Percentiles rank a stretch among this genome's conserved stretches.
Evolutionary conservation across 2,113 vertebrate species (phyloP).

Genomic region (Pedetes capensis): DNA sequence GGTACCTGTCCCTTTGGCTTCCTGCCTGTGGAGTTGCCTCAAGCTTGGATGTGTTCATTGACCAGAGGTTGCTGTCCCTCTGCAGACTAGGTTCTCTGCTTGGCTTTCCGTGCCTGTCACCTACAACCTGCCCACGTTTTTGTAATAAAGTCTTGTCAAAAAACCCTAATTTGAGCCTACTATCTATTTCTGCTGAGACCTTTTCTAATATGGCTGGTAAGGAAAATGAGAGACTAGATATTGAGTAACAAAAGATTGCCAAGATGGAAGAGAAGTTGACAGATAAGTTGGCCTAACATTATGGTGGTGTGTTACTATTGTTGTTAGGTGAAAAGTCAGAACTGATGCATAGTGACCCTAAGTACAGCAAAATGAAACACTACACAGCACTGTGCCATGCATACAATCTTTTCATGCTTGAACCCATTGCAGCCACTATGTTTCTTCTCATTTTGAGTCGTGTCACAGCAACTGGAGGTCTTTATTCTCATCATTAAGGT

Average conservation of each 20-base stretch:
- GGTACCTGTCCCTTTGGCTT: neutral
- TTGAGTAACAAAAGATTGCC: neutral
- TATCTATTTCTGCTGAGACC: neutral
- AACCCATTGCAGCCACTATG: no score
- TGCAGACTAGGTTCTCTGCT: neutral
- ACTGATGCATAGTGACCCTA: no score
- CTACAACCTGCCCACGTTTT: neutral
- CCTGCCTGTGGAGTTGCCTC: neutral
- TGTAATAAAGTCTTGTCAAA: neutral
- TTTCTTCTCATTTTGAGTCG: no score
- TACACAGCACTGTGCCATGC: no score
- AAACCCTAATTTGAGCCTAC: neutral
- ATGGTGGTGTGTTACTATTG: accelerated
- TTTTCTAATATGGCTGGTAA: neutral
- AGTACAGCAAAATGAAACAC: no score
- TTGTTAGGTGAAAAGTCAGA: no score
- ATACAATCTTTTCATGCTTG: no score
- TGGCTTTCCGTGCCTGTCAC: neutral
- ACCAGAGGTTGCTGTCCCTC: neutral
- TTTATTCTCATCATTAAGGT: no score
- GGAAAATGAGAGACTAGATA: neutral
- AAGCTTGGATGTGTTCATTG: neutral
- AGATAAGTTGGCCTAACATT: neutral
- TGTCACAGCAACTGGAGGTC: no score
- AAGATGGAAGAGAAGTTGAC: neutral